phyloP scores from a whole-genome alignment of 2,113 vertebrate genomes.

The Chiloscyllium plagiosum region DNA sequence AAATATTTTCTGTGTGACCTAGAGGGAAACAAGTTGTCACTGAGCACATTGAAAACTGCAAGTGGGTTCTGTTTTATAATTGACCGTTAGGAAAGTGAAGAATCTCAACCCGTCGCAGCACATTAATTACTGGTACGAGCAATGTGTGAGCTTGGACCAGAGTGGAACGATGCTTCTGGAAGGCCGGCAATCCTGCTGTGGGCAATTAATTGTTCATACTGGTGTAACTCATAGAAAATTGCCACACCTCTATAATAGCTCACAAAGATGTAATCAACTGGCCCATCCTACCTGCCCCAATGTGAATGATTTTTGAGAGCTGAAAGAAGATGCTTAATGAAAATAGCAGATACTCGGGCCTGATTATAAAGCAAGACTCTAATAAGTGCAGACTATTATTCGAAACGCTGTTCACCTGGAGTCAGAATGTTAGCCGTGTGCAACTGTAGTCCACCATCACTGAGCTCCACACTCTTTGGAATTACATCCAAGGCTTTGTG shows the following conservation, averaged over 20 bases:
- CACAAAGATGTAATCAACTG: not conserved
- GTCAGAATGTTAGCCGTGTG: not conserved
- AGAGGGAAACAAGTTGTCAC: not conserved
- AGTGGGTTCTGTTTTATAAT: not conserved
- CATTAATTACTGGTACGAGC: not conserved
- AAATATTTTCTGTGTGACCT: not conserved
- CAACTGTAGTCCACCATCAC: not conserved
- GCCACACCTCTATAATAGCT: not conserved
- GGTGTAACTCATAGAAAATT: conserved; percentile 18
- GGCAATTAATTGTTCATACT: not conserved
- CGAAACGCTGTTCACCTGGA: not conserved
- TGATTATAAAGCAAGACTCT: not conserved
- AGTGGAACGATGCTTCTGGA: too few relatives aligned
- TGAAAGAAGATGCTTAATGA: not conserved
- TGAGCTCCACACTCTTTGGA: not conserved
- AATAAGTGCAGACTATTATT: not conserved
- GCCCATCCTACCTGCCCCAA: not conserved
- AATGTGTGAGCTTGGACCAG: not conserved
- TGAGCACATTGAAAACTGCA: not conserved
- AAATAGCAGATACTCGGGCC: not conserved
- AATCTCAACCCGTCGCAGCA: not conserved
- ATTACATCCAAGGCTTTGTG: not conserved
- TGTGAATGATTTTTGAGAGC: conserved; percentile 12
- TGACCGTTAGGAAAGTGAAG: not conserved
- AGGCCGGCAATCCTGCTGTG: not conserved